phyloP scores from a whole-genome alignment of 2,888 invertebrate genomes.

The Lepidonotus clava region DNA sequence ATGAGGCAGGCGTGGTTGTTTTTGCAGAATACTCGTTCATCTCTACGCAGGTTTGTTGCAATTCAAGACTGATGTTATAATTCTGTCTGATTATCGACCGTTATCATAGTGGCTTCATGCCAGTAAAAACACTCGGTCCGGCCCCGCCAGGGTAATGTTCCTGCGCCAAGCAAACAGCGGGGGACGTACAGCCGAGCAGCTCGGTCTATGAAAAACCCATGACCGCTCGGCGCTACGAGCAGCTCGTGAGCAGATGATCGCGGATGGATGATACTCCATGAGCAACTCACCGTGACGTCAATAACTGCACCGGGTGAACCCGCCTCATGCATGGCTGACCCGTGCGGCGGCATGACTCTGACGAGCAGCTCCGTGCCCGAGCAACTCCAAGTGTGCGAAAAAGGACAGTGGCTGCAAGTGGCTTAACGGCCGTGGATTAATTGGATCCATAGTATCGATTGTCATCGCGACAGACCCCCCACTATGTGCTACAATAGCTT shows the following conservation, averaged over 20 bases:
- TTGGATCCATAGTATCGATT: conserved; percentile 15
- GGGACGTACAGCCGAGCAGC: no score
- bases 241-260: no score
- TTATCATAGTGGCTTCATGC: neutral
- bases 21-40: no score
- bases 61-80: no score
- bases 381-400: neutral
- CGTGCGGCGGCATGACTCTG: no score
- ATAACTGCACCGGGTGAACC: neutral
- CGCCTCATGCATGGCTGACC: neutral
- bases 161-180: neutral
- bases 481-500: no score
- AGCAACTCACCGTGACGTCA: conserved; percentile 11
- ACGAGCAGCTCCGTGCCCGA: neutral
- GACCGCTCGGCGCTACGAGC: no score
- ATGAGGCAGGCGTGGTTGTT: no score
- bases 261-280: no score
- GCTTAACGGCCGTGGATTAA: neutral
- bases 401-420: neutral
- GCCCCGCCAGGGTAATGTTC: no score
- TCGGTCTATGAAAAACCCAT: no score
- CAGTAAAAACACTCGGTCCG: neutral
- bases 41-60: no score
- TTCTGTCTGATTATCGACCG: neutral
- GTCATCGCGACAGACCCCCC: neutral